Evolutionary conservation across 1,140 invertebrate genomes (phyloP), one percentile per base, ranked within the genome.

Genomic region (Sycophaga agraensis): DNA sequence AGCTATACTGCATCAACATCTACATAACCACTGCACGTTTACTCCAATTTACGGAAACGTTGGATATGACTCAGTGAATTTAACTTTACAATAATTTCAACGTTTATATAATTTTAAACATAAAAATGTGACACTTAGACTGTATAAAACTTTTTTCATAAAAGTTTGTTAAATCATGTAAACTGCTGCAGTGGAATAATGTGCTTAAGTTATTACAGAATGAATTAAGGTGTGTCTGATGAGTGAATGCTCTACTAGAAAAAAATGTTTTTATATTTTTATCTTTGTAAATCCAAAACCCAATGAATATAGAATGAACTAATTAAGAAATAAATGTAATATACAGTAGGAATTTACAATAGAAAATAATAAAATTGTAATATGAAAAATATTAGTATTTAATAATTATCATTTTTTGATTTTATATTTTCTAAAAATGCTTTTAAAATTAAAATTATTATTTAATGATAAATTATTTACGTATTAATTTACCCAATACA

Each of bases 171-270:
- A 24, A 26, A 5, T 49, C 22, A 4, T 56, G 24, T 42, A 56
- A 49, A 31, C 35, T 34, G 26, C 17, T 19, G 54, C 43, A 56
- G 53, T 56, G 45, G 26, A 17, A 45, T 42, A 28, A 53, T 26
- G 45, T 26, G 34, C 83, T 84, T 86, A 83, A 69, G 16, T 70
- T 76, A 73, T 66, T 70, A 66, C 59, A 16, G 26, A 22, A 60
- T 68, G 12, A 37, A 17, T 56, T 46, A n/a, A 59, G 4, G 59
- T 22, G 45, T 58, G 65, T 59, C 45, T 66, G 64, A 12, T 67
- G 68, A 56, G 58, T 59, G 65, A 70, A 49, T 74, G 66, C 64
- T 68, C 58, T 55, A 50, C 55, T 46, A 31, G 28, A 50, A 48
- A 66, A 63, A n/a, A 45, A 28, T 37, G 46, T 37, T 42, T 57